These are phyloP conservation scores for Ciconia boyciana DNA, from an alignment of 2,113 vertebrate species.

Conservation along the genomic window DNA sequence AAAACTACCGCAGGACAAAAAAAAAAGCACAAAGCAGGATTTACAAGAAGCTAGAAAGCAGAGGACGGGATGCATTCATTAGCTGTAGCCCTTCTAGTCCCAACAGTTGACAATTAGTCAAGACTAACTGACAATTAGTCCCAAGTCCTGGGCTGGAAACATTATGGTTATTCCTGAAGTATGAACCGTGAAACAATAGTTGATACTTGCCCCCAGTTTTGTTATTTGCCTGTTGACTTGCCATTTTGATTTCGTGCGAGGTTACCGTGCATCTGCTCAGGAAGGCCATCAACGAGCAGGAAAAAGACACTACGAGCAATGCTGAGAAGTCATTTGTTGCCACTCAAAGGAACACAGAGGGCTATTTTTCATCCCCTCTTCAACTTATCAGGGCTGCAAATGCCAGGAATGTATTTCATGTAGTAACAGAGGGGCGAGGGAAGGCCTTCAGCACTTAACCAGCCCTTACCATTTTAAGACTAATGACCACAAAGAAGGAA, in stretches of 20 bases:
- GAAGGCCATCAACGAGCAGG: background rate
- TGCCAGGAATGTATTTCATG: background rate
- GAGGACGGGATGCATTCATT: background rate
- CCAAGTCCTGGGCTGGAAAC: background rate
- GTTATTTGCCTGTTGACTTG: background rate
- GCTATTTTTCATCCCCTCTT: background rate
- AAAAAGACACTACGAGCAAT: background rate
- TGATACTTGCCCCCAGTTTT: background rate
- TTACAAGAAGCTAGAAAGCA: background rate
- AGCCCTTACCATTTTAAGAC: background rate
- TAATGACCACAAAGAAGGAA: background rate
- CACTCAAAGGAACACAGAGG: background rate
- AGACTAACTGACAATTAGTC: no score
- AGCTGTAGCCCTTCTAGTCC: background rate
- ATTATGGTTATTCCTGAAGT: background rate
- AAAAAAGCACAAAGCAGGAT: background rate
- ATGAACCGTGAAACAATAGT: background rate
- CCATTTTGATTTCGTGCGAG: background rate
- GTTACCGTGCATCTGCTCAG: background rate
- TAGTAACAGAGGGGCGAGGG: no score
- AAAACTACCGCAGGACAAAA: background rate
- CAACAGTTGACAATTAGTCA: no score
- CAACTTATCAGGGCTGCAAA: background rate
- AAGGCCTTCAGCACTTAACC: background rate
- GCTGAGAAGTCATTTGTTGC: background rate